Evolutionary conservation across 2,113 vertebrate genomes (phyloP).

Genomic region (Osmerus mordax): DNA sequence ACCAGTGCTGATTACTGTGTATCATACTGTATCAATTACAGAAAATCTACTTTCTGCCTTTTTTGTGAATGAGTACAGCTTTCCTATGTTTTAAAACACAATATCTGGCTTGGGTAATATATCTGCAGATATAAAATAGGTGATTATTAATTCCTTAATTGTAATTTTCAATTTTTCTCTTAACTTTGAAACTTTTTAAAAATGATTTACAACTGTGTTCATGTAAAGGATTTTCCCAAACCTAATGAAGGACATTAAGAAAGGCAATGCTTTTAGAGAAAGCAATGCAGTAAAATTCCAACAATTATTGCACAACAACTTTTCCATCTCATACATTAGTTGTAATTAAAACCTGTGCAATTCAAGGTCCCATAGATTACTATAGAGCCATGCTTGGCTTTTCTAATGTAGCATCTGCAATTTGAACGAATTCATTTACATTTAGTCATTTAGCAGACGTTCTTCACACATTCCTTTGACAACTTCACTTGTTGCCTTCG

Average conservation of each 20-base stretch:
- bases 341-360: conserved; percentile 38
- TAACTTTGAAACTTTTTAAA: conserved; percentile 13
- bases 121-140: conserved; percentile 40
- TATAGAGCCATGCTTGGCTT: conserved; percentile 1
- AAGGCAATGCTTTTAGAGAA: conserved; percentile 54
- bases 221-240: conserved; percentile 28
- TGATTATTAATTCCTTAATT: conserved; percentile 51
- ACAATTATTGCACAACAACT: conserved; percentile 52
- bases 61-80: conserved; percentile 60
- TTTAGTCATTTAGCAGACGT: no score
- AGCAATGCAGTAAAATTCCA: conserved; percentile 44
- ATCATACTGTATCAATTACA: conserved; percentile 66
- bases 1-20: conserved; percentile 72
- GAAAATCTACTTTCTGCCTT: conserved; percentile 60
- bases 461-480: neutral
- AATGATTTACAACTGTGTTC: conserved; percentile 53
- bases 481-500: conserved; percentile 17
- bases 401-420: conserved; percentile 5
- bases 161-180: conserved; percentile 56
- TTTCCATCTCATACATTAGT: conserved; percentile 40
- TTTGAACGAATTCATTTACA: neutral
- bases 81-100: conserved; percentile 50
- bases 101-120: conserved; percentile 34
- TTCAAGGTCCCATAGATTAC: conserved; percentile 21
- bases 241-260: conserved; percentile 42